Percentiles rank a stretch among this genome's conserved stretches.
Conservation (phyloP, 2,888 invertebrate species). For the Dicyrtomina minuta region DNA sequence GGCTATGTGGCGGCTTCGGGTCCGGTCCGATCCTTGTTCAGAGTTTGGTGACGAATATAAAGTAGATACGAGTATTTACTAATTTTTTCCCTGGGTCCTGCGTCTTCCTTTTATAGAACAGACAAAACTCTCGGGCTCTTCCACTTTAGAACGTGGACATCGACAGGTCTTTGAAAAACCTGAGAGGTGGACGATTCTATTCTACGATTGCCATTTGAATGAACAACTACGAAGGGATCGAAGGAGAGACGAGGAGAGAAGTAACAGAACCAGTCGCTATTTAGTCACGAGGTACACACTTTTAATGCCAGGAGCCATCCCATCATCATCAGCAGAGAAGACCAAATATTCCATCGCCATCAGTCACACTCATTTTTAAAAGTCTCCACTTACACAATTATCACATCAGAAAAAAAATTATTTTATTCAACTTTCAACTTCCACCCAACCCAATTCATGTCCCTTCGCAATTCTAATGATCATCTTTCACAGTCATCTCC, state of each 20-base stretch:
- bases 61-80: constrained; percentile 33
- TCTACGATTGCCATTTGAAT: too few species aligned
- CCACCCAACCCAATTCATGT: constrained; percentile 25
- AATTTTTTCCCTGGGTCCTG: neutral
- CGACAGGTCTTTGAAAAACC: constrained; percentile 20
- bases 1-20: neutral
- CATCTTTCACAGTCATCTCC: too few species aligned
- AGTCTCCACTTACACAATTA: neutral
- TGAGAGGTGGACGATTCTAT: neutral
- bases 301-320: too few species aligned
- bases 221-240: too few species aligned
- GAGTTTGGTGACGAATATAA: constrained; percentile 34
- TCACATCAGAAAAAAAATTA: neutral
- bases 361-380: too few species aligned
- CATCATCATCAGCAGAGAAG: too few species aligned
- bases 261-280: too few species aligned
- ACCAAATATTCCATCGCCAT: too few species aligned
- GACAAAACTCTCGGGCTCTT: too few species aligned
- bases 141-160: neutral
- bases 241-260: too few species aligned
- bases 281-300: too few species aligned
- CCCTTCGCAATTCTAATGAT: neutral
- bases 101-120: constrained; percentile 22
- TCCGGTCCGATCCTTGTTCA: neutral
- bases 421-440: constrained; percentile 4